Percentiles rank a stretch among this genome's conserved stretches.
Conservation (phyloP, 2,113 vertebrate genomes). For the Phainopepla nitens region DNA sequence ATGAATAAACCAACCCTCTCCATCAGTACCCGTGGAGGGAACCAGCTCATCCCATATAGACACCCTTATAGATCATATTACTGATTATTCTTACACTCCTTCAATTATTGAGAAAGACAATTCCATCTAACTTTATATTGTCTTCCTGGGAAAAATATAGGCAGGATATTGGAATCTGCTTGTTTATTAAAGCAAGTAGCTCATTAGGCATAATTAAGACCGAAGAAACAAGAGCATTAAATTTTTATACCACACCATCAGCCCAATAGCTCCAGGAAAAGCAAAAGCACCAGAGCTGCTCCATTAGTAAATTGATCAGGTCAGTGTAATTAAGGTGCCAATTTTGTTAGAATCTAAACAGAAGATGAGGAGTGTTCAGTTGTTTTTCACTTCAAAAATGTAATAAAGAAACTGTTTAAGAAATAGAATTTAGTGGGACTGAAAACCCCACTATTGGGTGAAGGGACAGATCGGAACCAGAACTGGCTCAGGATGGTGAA, state of each 20-base stretch:
- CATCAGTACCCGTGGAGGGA: background rate
- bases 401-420: background rate
- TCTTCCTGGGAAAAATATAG: conserved; percentile 40
- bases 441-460: fast-evolving
- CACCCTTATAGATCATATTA: background rate
- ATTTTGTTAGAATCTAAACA: background rate
- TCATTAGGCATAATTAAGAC: conserved; percentile 66
- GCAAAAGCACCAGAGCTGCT: background rate
- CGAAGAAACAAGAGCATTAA: conserved; percentile 27
- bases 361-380: background rate
- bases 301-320: conserved; percentile 2
- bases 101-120: conserved; percentile 29
- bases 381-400: background rate
- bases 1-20: conserved; percentile 33
- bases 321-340: background rate
- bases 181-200: conserved; percentile 61
- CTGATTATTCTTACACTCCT: background rate
- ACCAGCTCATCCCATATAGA: background rate
- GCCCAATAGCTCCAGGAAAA: background rate
- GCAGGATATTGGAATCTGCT: conserved; percentile 15
- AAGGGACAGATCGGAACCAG: background rate
- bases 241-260: conserved; percentile 3
- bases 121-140: background rate
- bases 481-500: no score
- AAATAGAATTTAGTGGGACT: background rate